Conservation (phyloP, 1,140 invertebrate genomes). For the Zaprionus lachaisei region DNA sequence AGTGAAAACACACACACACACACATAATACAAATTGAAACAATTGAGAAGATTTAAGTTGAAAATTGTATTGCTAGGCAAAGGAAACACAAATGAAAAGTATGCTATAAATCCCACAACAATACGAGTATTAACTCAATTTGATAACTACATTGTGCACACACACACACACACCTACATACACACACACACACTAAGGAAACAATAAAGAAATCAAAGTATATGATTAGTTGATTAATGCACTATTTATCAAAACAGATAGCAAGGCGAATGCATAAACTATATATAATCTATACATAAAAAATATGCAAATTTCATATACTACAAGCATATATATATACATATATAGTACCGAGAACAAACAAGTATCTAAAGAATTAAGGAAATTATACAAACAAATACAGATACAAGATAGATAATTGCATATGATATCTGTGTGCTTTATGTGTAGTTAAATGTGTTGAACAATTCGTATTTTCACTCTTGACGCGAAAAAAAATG, state of each 20-base stretch:
- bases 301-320: conserved; percentile 59
- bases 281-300: conserved; percentile 70
- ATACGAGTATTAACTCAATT: conserved; percentile 42
- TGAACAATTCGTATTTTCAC: conserved; percentile 47
- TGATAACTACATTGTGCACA: conserved; percentile 49
- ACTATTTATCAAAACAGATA: conserved; percentile 72
- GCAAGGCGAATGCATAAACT: conserved; percentile 62
- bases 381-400: conserved; percentile 61
- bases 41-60: conserved; percentile 53
- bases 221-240: conserved; percentile 80
- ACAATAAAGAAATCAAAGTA: conserved; percentile 58
- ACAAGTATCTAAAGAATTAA: conserved; percentile 77
- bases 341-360: conserved; percentile 28
- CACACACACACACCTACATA: conserved; percentile 39
- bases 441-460: conserved; percentile 71
- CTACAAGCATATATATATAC: conserved; percentile 41
- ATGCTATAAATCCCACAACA: conserved; percentile 72
- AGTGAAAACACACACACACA: conserved; percentile 19
- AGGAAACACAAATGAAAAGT: conserved; percentile 54
- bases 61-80: conserved; percentile 64
- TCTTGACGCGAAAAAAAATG: conserved; percentile 37
- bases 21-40: conserved; percentile 48
- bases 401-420: conserved; percentile 37
- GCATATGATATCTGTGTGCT: conserved; percentile 58
- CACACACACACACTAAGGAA: conserved; percentile 39